Evolutionary conservation across 2,797 vertebrate genomes (phyloP).

Genomic region (Sebastiscus albofasciatus): DNA sequence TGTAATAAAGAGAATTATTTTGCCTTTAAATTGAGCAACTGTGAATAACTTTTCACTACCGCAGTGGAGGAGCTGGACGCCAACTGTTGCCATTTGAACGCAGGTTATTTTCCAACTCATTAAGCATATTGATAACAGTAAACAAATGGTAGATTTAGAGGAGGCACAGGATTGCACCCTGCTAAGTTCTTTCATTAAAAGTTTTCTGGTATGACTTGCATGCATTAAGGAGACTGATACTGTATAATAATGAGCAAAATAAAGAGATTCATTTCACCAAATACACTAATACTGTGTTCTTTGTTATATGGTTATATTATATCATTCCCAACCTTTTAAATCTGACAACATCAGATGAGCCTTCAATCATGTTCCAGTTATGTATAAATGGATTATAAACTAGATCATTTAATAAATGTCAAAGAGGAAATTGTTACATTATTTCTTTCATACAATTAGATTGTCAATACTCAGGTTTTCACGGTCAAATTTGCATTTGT

Average conservation of each 20-base stretch:
- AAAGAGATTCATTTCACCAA: not conserved
- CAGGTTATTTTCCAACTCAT: slow-evolving; percentile 69
- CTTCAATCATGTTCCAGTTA: not conserved
- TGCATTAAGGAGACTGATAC: slow-evolving; percentile 27
- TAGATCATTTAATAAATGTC: not conserved
- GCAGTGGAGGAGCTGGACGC: slow-evolving; percentile 51
- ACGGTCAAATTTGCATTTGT: not conserved
- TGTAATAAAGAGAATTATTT: slow-evolving; percentile 51
- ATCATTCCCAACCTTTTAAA: not conserved
- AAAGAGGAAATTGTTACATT: not conserved
- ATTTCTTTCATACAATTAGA: not conserved
- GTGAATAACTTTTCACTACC: slow-evolving; percentile 47
- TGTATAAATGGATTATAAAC: not conserved
- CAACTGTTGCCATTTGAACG: slow-evolving; percentile 57
- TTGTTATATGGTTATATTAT: not conserved
- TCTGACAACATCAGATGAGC: not conserved
- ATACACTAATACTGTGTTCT: not conserved
- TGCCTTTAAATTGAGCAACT: slow-evolving; percentile 54
- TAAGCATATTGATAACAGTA: slow-evolving; percentile 61
- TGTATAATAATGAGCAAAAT: slow-evolving; percentile 2
- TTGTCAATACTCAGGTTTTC: not conserved
- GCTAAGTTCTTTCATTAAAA: slow-evolving; percentile 52
- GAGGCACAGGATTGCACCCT: not conserved
- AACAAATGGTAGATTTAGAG: slow-evolving; percentile 60
- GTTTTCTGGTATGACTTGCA: slow-evolving; percentile 25